Conservation (phyloP, 1,140 invertebrate species). For the Tribolium madens region DNA sequence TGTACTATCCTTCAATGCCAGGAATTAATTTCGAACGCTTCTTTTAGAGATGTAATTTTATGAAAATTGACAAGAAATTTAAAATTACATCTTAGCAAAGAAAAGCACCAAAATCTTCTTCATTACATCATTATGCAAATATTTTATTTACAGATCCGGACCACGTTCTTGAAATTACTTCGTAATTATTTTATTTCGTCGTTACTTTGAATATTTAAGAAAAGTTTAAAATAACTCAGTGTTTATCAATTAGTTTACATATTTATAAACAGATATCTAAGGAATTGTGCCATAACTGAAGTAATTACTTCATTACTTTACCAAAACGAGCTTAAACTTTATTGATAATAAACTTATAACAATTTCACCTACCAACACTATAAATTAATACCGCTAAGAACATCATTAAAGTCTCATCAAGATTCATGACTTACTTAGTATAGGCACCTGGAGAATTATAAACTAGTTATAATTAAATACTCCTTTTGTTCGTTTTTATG, state of each 20-base stretch:
- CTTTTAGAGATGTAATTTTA: background rate
- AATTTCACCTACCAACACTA: background rate
- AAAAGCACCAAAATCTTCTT: background rate
- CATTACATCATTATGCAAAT: constrained; percentile 20
- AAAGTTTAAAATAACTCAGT: background rate
- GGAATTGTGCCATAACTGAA: background rate
- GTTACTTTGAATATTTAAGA: background rate
- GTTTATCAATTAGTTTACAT: background rate
- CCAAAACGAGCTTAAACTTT: constrained; percentile 3
- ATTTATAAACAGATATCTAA: background rate
- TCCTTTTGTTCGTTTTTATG: too few species aligned
- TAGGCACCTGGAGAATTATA: too few species aligned
- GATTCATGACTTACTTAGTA: too few species aligned
- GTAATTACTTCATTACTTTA: background rate
- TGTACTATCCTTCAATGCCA: background rate
- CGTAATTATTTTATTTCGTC: constrained; percentile 13
- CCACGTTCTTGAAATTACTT: background rate
- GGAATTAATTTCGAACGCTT: constrained; percentile 11
- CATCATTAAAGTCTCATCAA: background rate
- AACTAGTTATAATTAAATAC: too few species aligned
- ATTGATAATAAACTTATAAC: constrained; percentile 7
- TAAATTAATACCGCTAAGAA: background rate
- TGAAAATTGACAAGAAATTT: constrained; percentile 22
- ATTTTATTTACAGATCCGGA: background rate
- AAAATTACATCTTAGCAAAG: background rate